phyloP scores from a whole-genome alignment of 2,797 vertebrate genomes.

The Onychomys torridus region DNA sequence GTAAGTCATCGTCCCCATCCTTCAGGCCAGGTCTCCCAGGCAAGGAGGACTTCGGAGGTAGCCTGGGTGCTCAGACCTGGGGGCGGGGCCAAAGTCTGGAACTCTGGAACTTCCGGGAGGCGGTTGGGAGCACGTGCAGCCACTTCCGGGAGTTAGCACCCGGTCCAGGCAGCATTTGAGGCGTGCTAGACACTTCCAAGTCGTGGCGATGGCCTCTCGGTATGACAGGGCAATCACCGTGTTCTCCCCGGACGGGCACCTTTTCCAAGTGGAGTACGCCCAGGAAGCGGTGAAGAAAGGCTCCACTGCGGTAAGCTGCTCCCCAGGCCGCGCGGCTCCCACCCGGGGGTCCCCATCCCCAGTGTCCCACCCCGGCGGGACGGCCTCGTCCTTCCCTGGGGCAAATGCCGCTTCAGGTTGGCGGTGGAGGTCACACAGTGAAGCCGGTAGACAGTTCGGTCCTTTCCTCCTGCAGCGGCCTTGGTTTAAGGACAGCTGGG shows the following conservation, averaged over 20 bases:
- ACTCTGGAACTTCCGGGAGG: not conserved
- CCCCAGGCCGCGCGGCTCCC: not conserved
- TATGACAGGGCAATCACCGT: conserved; percentile 95
- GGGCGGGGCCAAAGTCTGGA: not conserved
- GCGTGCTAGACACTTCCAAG: rapidly evolving
- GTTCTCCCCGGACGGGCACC: conserved; percentile 94
- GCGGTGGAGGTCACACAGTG: not conserved
- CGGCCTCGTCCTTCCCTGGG: too few relatives aligned
- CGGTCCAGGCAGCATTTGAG: rapidly evolving
- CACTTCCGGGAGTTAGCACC: not conserved
- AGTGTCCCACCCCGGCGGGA: too few relatives aligned
- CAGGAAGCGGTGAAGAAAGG: conserved; percentile 95
- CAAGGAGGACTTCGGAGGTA: not conserved
- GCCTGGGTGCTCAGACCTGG: too few relatives aligned
- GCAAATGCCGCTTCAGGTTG: not conserved
- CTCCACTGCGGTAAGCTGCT: conserved; percentile 91
- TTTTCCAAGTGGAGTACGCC: conserved; percentile 95
- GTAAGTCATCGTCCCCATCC: not conserved
- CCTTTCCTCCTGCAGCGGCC: not conserved
- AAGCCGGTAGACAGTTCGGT: not conserved
- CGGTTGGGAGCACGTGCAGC: not conserved
- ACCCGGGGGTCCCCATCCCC: too few relatives aligned
- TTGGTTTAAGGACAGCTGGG: not conserved
- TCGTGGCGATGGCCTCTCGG: conserved; percentile 90
- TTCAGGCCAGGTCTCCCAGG: not conserved